Evolutionary conservation across 2,113 vertebrate genomes (phyloP), one percentile per base, ranked within the genome.

Genomic region (Melanerpes formicivorus): DNA sequence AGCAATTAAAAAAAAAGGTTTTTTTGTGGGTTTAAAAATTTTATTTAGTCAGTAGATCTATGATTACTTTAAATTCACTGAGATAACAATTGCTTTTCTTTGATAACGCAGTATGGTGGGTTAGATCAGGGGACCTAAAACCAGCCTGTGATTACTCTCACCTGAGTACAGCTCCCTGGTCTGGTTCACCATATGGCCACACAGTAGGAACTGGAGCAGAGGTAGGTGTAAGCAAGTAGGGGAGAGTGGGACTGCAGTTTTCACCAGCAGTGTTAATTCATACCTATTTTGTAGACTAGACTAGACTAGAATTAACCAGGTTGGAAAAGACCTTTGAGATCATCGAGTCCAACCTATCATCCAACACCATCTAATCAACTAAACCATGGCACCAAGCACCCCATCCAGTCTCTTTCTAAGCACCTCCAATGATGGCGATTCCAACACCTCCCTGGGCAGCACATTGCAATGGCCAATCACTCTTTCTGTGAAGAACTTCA

Each of bases 141-240:
- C 2, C 52, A 19, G 9, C 17, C 21, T 10, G 22, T 26, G 69
- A n/a, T 18, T 30, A 19, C 18, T 30, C 27, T 56, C 25, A 0
- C 5, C 30, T 5, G 54, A 13, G 55, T 44, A 19, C 30, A 18
- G 59, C 23, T 60, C 50, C 37, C 32, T 30, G 52, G 11, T 7
- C 30, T 16, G 34, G 25, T n/a, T 75, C 19, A 1, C 29, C 1
- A 0, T 14, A 3, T 3, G 27, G 77, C 50, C 59, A 0, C 1
- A 3, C 48, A 2, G 59, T 44, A 13, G 50, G 21, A 58, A 5
- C 25, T 1, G 1, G 17, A 18, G 55, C 59, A 6, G 4, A 14
- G n/a, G 14, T 17, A 58, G 11, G n/a, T 2, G 7, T 59, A 7
- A 50, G 4, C 34, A 26, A 34, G 21, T 3, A 5, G 5, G 7